phyloP scores from a whole-genome alignment of 2,113 vertebrate genomes.

The Seriola dumerili region DNA sequence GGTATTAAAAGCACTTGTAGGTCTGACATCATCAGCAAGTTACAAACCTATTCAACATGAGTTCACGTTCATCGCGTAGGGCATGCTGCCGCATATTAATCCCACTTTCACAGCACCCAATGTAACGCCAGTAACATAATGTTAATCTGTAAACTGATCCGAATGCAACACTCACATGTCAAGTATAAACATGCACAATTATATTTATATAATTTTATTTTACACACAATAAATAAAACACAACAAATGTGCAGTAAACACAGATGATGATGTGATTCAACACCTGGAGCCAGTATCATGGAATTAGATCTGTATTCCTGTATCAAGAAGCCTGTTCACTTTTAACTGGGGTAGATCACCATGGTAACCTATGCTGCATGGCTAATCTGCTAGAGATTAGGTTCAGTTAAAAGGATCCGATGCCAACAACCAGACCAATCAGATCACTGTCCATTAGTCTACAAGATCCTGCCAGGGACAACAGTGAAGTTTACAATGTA shows the following conservation, averaged over 20 bases:
- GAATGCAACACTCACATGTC: conserved; percentile 1
- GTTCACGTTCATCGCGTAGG: neutral
- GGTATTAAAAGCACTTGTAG: neutral
- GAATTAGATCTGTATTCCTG: neutral
- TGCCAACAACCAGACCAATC: neutral
- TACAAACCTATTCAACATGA: neutral
- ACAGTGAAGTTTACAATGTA: neutral
- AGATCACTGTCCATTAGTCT: neutral
- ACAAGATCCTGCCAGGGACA: neutral
- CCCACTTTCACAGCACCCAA: neutral
- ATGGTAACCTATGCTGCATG: neutral
- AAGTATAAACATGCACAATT: conserved; percentile 3
- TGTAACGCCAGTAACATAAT: neutral
- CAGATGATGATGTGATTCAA: too few relatives aligned
- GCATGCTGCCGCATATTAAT: neutral
- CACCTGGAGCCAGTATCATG: too few relatives aligned
- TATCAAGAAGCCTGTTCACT: neutral
- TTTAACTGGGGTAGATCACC: neutral
- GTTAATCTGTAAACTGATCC: neutral
- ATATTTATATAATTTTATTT: neutral
- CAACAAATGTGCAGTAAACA: neutral
- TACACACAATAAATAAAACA: neutral
- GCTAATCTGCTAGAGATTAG: too few relatives aligned
- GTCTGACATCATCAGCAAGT: neutral
- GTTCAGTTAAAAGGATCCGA: neutral